These are phyloP conservation scores for Drosophila arizonae DNA, from an alignment of 1,140 invertebrate genomes.

Conservation along the genomic window DNA sequence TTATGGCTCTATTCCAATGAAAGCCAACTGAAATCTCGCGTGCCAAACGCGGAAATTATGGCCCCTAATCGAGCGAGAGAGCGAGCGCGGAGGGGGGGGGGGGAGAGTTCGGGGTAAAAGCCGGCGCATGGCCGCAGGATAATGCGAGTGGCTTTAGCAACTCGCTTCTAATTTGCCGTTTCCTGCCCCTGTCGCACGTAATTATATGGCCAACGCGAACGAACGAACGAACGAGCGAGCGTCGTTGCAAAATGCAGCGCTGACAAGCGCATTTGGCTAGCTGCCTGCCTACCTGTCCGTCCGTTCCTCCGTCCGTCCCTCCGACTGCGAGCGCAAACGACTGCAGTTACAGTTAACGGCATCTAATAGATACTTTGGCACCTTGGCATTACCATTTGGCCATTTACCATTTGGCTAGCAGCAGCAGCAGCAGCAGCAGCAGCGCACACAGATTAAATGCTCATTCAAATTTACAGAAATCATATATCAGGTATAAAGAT, in stretches of 20 bases:
- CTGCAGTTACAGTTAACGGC: constrained; percentile 74
- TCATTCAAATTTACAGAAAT: no score
- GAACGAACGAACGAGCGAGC: no score
- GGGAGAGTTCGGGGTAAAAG: constrained; percentile 4
- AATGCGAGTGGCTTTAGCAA: constrained; percentile 52
- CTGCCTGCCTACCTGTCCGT: constrained; percentile 8
- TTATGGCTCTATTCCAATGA: constrained; percentile 68
- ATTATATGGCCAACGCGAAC: constrained; percentile 46
- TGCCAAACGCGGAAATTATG: constrained; percentile 62
- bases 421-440: constrained; percentile 4
- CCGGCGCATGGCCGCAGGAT: constrained; percentile 55
- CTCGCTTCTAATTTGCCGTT: constrained; percentile 68
- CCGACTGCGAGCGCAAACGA: constrained; percentile 60
- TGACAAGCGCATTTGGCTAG: constrained; percentile 59
- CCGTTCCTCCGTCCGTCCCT: neutral
- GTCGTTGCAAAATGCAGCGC: constrained; percentile 52
- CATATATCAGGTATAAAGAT: no score
- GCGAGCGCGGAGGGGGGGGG: neutral
- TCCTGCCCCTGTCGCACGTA: constrained; percentile 68
- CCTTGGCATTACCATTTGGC: constrained; percentile 63
- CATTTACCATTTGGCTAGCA: constrained; percentile 15
- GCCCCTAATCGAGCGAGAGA: constrained; percentile 45
- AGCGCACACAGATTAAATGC: neutral
- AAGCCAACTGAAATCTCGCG: constrained; percentile 46
- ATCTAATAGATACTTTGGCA: constrained; percentile 79